phyloP scores from a whole-genome alignment of 1,140 invertebrate genomes.

The Ooceraea biroi region DNA sequence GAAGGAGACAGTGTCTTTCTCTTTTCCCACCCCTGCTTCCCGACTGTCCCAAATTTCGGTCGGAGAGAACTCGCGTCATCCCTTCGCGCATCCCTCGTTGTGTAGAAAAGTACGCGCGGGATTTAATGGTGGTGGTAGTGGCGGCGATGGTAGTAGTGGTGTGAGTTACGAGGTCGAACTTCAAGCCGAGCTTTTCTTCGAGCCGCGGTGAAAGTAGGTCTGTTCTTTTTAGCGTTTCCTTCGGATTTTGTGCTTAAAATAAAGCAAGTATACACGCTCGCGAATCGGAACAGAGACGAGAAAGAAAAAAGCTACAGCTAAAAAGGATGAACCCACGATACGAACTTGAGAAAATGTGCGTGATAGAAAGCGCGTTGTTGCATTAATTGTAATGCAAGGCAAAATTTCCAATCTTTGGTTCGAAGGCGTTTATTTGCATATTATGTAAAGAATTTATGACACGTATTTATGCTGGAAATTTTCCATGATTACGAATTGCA shows the following conservation, averaged over 20 bases:
- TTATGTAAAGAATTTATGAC: conserved; percentile 20
- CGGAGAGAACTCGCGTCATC: conserved; percentile 28
- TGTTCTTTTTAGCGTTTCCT: conserved; percentile 19
- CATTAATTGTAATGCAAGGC: conserved; percentile 21
- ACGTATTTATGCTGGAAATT: neutral
- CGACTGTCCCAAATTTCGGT: conserved; percentile 45
- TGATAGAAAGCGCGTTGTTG: neutral
- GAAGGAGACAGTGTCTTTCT: neutral
- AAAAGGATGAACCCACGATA: neutral
- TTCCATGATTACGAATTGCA: neutral
- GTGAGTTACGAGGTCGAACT: conserved; percentile 65
- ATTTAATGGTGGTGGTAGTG: conserved; percentile 62
- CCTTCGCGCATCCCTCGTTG: neutral
- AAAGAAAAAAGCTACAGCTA: neutral
- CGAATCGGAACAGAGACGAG: neutral
- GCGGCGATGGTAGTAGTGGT: conserved; percentile 42
- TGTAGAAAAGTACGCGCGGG: conserved; percentile 59
- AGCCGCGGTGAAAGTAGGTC: conserved; percentile 33
- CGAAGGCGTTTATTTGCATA: conserved; percentile 1
- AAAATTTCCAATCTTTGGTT: neutral
- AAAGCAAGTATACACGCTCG: neutral
- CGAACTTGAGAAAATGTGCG: neutral
- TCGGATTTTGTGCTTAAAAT: conserved; percentile 18
- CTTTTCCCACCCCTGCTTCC: neutral
- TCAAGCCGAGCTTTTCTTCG: conserved; percentile 55